Percentiles rank a stretch among this genome's conserved stretches.
Evolutionary conservation across 1,140 invertebrate species (phyloP).

Genomic region (Drosophila ogumai): DNA sequence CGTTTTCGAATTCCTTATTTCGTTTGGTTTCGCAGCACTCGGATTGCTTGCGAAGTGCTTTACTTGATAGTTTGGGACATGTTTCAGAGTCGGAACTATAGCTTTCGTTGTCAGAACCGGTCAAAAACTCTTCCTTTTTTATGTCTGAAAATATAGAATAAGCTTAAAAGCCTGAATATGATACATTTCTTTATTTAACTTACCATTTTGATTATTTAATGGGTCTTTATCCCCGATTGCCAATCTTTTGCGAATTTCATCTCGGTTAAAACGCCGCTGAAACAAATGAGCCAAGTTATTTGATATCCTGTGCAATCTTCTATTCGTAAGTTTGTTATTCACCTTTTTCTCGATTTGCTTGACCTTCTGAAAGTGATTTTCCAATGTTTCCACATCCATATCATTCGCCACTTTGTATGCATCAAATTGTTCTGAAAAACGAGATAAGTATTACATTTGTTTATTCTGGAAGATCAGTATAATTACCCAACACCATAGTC

Average conservation of each 20-base stretch:
- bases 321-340: not conserved
- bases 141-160: conserved; percentile 89
- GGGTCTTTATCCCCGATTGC: conserved; percentile 23
- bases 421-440: conserved; percentile 36
- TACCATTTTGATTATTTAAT: conserved; percentile 27
- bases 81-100: conserved; percentile 89
- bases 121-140: conserved; percentile 94
- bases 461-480: not conserved
- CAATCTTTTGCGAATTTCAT: conserved; percentile 42
- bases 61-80: conserved; percentile 72
- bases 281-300: not conserved
- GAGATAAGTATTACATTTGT: no score
- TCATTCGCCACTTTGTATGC: conserved; percentile 40
- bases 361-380: conserved; percentile 39
- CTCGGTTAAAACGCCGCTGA: conserved; percentile 35
- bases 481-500: conserved; percentile 29
- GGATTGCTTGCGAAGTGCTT: conserved; percentile 23
- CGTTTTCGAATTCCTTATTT: conserved; percentile 29
- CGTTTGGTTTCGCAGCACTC: conserved; percentile 17
- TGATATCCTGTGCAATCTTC: not conserved
- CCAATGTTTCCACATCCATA: conserved; percentile 38
- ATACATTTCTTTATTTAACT: not conserved
- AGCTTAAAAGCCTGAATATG: not conserved
- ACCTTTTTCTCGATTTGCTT: conserved; percentile 45
- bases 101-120: conserved; percentile 91